A percentile compares a stretch with the other conserved stretches of the same genome.
phyloP scores from a whole-genome alignment of 2,888 invertebrate genomes.

The Slavum lentiscoides region DNA sequence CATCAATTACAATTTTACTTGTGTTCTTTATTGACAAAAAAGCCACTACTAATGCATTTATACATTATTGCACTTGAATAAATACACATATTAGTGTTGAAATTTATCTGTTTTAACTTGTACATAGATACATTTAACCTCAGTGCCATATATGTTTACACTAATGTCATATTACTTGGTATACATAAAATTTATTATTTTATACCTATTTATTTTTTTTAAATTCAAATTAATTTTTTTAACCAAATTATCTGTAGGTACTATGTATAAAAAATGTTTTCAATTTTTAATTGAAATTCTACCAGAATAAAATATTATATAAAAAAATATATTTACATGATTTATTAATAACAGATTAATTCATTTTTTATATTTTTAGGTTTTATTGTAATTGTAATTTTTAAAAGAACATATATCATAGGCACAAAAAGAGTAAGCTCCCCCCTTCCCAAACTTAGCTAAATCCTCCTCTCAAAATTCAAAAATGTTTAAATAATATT shows the following conservation, averaged over 20 bases:
- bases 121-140: conserved; percentile 35
- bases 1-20: conserved; percentile 1
- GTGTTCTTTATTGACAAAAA: conserved; percentile 34
- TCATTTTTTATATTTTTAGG: no score
- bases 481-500: no score
- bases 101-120: conserved; percentile 37
- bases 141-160: background rate
- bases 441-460: no score
- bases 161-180: conserved; percentile 28
- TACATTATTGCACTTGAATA: conserved; percentile 37
- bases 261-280: no score
- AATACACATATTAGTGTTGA: conserved; percentile 31
- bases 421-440: no score
- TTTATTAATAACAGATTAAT: no score
- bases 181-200: background rate
- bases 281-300: no score
- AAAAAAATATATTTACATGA: no score
- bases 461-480: no score
- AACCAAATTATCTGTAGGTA: background rate
- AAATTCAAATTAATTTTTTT: background rate
- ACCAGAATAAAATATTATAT: no score
- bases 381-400: no score
- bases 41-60: conserved; percentile 32
- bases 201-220: conserved; percentile 4
- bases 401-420: no score